Conservation (phyloP, 2,797 vertebrate species). For the Enteromius radiatus region DNA sequence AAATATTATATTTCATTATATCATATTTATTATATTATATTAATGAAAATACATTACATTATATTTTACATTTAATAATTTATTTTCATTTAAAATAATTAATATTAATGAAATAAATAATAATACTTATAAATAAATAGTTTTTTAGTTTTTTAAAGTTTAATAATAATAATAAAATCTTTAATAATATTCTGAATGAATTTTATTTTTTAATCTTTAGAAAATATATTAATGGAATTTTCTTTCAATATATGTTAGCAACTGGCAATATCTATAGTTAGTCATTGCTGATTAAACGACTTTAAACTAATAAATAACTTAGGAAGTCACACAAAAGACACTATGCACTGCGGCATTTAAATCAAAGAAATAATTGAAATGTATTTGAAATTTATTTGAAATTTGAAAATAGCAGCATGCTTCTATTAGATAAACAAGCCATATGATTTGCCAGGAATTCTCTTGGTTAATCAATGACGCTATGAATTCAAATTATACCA, state of each 20-base stretch:
- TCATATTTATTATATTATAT: background rate
- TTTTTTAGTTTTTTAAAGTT: too few species aligned
- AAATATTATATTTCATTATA: background rate
- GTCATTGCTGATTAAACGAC: background rate
- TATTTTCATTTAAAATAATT: background rate
- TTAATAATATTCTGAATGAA: background rate
- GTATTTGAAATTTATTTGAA: too few species aligned
- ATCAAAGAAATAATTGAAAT: background rate
- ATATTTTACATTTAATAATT: background rate
- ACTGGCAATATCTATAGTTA: background rate
- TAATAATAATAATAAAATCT: too few species aligned
- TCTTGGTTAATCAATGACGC: background rate
- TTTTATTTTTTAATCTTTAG: background rate
- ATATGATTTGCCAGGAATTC: background rate
- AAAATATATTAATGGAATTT: too few species aligned
- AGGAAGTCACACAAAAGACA: background rate
- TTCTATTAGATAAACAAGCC: background rate
- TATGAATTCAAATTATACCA: constrained; percentile 30
- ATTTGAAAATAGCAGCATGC: background rate
- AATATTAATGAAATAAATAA: background rate
- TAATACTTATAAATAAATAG: background rate
- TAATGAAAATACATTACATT: background rate
- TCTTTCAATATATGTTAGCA: background rate
- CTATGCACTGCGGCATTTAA: background rate
- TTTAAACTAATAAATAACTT: background rate